Base-by-base conservation (phyloP, 2,888 invertebrate genomes). In the Epicampocera succincta region DNA sequence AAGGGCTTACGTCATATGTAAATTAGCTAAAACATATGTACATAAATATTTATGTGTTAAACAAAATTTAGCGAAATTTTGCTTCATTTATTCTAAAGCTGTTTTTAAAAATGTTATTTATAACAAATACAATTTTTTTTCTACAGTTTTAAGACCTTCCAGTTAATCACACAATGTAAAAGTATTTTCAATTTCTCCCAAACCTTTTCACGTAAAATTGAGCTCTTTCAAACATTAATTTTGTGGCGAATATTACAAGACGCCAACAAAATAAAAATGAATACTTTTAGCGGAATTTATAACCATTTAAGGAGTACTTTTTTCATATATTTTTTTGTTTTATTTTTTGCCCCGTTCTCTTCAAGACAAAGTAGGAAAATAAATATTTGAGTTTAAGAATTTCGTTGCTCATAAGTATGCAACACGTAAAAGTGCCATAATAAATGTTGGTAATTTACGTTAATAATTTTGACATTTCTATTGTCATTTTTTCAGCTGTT, bases 391-490 rank as follows among this genome's bases (percentile, higher is more conserved):
- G 52, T 42, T 29, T 1, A 40, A 66, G 6, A 54, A 54, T 19
- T 63, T 56, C 1, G 8, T 56, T 38, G 48, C 81, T 63, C 77
- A 74, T 77, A 81, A 82, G 80, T 76, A 71, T 75, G 73, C 72
- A 76, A 79, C 75, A 84, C 76, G 78, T 69, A 80, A 74, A 77
- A 65, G 74, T 68, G 65, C 66, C 72, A 79, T 88, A 87, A 88
- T 87, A 87, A 88, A 88, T 87, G 88, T 85, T 85, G 84, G 87
- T 86, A 85, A 87, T 87, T 88, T 85, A 81, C 85, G 84, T 84
- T 84, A 86, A 89, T 88, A 87, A 87, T 86, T 88, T 87, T 86
- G 85, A 85, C 87, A 87, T 85, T 88, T 88, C 86, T 86, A 87
- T 87, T 89, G 87, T 84, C 85, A 85, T 82, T 80, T 73, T 81